Conservation (phyloP, 2,797 vertebrate species). For the Danio aesculapii region DNA sequence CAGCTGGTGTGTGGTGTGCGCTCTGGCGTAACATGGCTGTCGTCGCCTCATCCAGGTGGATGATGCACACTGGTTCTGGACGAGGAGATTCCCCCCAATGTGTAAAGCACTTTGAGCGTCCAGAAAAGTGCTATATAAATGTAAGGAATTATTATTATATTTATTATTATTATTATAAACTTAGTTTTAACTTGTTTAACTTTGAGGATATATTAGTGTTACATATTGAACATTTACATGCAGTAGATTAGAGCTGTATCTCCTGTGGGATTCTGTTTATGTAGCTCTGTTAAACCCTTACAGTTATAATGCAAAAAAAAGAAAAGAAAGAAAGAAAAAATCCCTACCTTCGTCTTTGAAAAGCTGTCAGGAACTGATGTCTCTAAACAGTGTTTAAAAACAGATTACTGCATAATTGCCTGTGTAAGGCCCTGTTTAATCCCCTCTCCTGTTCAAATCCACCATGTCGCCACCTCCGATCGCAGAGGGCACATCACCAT, state of each 20-base stretch:
- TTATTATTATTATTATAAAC: no score
- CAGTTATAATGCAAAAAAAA: conserved; percentile 36
- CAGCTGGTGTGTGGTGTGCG: no score
- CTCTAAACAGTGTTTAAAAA: conserved; percentile 67
- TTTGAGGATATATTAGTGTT: conserved; percentile 4
- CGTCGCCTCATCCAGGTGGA: no score
- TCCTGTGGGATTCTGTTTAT: conserved; percentile 58
- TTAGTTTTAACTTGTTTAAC: conserved; percentile 20
- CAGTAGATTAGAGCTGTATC: conserved; percentile 41
- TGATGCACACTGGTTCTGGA: no score
- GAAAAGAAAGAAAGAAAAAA: neutral
- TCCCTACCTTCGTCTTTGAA: conserved; percentile 46
- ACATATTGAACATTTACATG: conserved; percentile 47
- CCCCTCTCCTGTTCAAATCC: conserved; percentile 64
- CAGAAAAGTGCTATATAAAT: no score
- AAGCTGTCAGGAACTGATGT: conserved; percentile 52
- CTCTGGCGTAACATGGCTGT: no score
- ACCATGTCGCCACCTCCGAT: conserved; percentile 60
- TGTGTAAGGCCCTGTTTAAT: conserved; percentile 64
- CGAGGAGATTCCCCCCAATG: no score
- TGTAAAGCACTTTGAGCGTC: no score
- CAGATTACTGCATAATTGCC: conserved; percentile 66
- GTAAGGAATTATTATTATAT: no score
- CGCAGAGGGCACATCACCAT: conserved; percentile 52
- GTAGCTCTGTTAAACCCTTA: conserved; percentile 54